Base-by-base conservation (phyloP, 2,113 vertebrate genomes). In the Trichechus manatus region DNA sequence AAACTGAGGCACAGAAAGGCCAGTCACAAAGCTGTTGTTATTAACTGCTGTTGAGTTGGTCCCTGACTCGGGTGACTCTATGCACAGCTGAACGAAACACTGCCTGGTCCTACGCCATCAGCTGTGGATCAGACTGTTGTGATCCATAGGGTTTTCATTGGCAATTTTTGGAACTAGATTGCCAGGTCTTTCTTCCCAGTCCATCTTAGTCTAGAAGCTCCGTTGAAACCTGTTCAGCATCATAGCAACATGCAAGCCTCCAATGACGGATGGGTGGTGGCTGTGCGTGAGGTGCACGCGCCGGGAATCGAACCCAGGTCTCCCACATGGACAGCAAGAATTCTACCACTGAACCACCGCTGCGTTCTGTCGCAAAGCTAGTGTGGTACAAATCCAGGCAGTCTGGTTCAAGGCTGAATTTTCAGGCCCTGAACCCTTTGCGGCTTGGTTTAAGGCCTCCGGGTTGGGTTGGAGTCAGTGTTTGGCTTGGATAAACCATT, bases 381-480 rank as follows among this genome's bases (percentile, higher is more conserved):
- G 31, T 8, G 36, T 31, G 83, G 44, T 20, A 80, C 61, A 42
- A 29, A 68, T 33, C 56, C 44, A 15, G 85, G n/a, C 8, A 44
- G 33, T 50, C 63, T 78, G 39, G 66, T 29, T 68, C 27, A 3
- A 64, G 53, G 39, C 44, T 20, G 64, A 80, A 36, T 50, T 50
- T 33, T 33, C 47, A 27, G 56, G 15, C 4, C 50, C 5, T 6
- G 29, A 11, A 13, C 56, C 11, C 9, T 19, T 19, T 22, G 2
- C 3, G 9, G 0, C 2, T 53, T 23, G 0, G 9, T 47, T 22
- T 22, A 13, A 61, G 63, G n/a, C 20, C 61, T 39, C 39, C 13
- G 8, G 1, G 2, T 27, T 6, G 36, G 29, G 44, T 0, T 29
- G 27, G 44, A 31, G 29, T 27, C 63, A 0, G 0, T 23, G 22